phyloP scores from a whole-genome alignment of 1,140 invertebrate genomes.

The Drosophila sp. region DNA sequence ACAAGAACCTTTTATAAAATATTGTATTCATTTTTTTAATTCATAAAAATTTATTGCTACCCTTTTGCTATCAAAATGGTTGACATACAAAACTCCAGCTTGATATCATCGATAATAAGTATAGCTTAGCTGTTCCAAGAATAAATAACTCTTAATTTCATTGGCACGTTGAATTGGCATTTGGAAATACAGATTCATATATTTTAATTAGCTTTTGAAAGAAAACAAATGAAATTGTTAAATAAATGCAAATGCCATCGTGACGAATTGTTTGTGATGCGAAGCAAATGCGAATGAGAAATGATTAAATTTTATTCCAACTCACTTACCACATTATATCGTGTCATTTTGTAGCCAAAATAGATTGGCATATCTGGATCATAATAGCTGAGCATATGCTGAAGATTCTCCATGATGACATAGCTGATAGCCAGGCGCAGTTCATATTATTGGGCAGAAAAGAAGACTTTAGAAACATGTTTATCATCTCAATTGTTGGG shows the following conservation, averaged over 20 bases:
- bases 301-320: slow-evolving; percentile 22
- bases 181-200: slow-evolving; percentile 23
- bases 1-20: too few species aligned
- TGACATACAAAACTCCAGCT: background rate
- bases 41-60: too few species aligned
- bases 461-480: background rate
- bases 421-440: slow-evolving; percentile 70
- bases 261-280: background rate
- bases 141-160: slow-evolving; percentile 6
- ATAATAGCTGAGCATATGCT: slow-evolving; percentile 91
- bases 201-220: slow-evolving; percentile 29
- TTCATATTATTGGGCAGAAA: too few species aligned
- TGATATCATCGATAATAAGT: background rate
- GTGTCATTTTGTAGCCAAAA: slow-evolving; percentile 91
- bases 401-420: slow-evolving; percentile 95
- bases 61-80: background rate
- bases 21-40: too few species aligned
- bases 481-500: slow-evolving; percentile 39
- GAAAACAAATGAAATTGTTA: slow-evolving; percentile 17
- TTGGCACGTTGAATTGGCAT: slow-evolving; percentile 27
- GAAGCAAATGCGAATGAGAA: slow-evolving; percentile 8
- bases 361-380: slow-evolving; percentile 89
- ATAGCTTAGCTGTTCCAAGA: background rate
- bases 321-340: slow-evolving; percentile 65
- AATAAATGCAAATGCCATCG: slow-evolving; percentile 38